A percentile compares a stretch with the other conserved stretches of the same genome.
Evolutionary conservation across 2,797 vertebrate species (phyloP).

Genomic region (Anas acuta): DNA sequence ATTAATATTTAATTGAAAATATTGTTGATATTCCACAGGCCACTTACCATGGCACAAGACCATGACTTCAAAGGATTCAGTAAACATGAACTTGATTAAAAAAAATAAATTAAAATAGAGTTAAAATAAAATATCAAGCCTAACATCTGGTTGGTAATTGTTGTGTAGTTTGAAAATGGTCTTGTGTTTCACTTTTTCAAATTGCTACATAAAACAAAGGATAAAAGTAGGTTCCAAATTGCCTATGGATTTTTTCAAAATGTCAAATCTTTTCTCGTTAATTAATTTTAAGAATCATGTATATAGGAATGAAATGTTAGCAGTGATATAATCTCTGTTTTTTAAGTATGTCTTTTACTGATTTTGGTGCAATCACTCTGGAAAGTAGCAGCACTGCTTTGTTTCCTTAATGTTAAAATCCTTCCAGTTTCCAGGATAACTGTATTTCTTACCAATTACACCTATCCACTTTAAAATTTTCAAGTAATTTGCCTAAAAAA

Average conservation of each 20-base stretch:
- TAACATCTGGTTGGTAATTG: background rate
- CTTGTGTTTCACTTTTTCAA: background rate
- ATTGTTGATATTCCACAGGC: background rate
- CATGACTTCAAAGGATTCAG: background rate
- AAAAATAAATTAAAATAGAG: background rate
- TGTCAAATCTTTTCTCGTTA: background rate
- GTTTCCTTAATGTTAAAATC: background rate
- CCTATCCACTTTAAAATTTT: background rate
- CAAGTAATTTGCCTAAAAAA: background rate
- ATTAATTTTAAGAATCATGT: background rate
- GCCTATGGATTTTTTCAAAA: background rate
- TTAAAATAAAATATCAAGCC: background rate
- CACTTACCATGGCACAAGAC: background rate
- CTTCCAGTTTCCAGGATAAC: background rate
- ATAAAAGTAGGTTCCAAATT: background rate
- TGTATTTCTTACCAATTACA: background rate
- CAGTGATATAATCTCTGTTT: background rate
- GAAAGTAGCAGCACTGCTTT: background rate
- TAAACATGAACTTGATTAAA: background rate
- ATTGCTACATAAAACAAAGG: background rate
- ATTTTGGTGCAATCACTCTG: background rate
- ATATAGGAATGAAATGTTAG: fast-evolving
- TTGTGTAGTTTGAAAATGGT: background rate
- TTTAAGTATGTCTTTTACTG: background rate
- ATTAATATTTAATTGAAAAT: background rate